phyloP scores from a whole-genome alignment of 2,797 vertebrate species.

The Lacerta bilineata region DNA sequence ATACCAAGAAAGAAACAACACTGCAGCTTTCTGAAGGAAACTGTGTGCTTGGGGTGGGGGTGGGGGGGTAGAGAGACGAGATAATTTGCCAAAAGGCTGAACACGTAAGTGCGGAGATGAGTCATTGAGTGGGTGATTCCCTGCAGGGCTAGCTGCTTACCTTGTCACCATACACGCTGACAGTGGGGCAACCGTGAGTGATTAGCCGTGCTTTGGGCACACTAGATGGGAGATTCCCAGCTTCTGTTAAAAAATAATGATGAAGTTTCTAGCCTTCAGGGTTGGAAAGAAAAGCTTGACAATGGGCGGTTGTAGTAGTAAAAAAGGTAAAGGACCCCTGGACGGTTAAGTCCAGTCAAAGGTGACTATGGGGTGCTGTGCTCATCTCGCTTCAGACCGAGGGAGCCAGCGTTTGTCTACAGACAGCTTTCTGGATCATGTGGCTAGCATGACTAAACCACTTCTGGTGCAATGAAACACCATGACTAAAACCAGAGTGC shows the following conservation, averaged over 20 bases:
- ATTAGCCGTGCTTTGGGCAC: constrained; percentile 7
- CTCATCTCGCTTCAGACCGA: no score
- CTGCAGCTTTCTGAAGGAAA: constrained; percentile 58
- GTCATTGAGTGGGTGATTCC: constrained; percentile 15
- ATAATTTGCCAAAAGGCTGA: constrained; percentile 48
- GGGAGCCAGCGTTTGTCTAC: no score
- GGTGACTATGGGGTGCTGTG: no score
- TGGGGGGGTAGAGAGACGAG: not conserved
- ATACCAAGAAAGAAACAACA: constrained; percentile 75
- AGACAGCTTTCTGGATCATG: no score
- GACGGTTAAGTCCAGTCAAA: no score
- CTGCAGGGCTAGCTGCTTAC: constrained; percentile 18
- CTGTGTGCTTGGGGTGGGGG: not conserved
- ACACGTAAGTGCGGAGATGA: constrained; percentile 27
- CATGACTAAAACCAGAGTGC: no score
- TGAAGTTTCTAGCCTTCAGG: constrained; percentile 33
- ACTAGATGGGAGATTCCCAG: not conserved
- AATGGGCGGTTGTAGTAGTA: not conserved
- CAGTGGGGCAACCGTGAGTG: constrained; percentile 11
- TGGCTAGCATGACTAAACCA: no score
- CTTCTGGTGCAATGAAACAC: no score
- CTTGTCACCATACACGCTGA: constrained; percentile 11
- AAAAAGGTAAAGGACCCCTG: no score
- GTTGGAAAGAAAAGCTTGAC: not conserved
- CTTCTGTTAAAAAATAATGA: not conserved